Conservation (phyloP, 2,797 vertebrate species). For the Sebastes steindachneri region DNA sequence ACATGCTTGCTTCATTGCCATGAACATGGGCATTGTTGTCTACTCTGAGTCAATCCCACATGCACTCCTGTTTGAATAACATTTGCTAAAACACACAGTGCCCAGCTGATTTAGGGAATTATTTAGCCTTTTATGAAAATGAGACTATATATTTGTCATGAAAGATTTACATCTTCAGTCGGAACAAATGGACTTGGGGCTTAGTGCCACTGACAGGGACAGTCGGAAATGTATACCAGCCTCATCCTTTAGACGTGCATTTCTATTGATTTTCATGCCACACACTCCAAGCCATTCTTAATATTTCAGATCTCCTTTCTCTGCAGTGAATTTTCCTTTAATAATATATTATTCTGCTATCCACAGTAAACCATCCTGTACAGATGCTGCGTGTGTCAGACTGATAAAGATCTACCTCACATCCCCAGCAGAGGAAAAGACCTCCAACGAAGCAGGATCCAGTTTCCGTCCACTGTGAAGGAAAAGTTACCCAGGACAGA, state of each 20-base stretch:
- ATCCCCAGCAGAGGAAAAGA: conserved; percentile 24
- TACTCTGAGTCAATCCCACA: neutral
- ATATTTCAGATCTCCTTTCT: neutral
- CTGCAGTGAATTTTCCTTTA: neutral
- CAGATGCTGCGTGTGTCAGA: neutral
- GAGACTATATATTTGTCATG: neutral
- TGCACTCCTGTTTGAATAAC: neutral
- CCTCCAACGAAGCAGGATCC: conserved; percentile 34
- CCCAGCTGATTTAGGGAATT: neutral
- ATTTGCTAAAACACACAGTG: neutral
- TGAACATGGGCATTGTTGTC: neutral
- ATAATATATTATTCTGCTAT: neutral
- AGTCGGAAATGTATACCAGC: neutral
- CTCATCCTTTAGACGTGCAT: neutral
- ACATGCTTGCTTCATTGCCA: neutral
- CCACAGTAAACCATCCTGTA: neutral
- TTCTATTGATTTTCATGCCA: neutral
- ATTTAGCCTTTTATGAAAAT: neutral
- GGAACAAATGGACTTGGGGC: neutral
- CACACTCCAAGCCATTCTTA: neutral
- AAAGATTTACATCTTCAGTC: neutral
- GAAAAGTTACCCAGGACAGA: conserved; percentile 32
- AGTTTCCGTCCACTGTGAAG: conserved; percentile 32
- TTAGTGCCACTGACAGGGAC: neutral
- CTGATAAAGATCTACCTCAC: conserved; percentile 39